Evolutionary conservation across 2,888 invertebrate species (phyloP), one percentile per base, ranked within the genome.

Genomic region (Thymelicus acteon): DNA sequence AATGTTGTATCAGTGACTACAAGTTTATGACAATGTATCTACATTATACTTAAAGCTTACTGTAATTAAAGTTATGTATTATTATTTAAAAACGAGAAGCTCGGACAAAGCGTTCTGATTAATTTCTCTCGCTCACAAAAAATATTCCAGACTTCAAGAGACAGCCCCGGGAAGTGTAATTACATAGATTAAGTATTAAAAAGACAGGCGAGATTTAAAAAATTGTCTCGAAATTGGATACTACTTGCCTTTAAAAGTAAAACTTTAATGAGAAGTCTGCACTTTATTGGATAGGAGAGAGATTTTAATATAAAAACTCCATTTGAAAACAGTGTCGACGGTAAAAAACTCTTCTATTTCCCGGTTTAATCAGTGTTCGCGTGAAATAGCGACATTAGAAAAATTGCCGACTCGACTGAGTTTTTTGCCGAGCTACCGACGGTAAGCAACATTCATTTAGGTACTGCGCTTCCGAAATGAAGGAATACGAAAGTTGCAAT

Each of bases 381-480:
- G 70, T 70, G 70, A 70, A 70, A 65, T 65, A 70, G 70, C 60
- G 70, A 64, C 70, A 70, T 70, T 70, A 70, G 70, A 70, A 70
- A 70, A 70, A 70, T 70, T 70, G 70, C 70, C 58, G 60, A 60
- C 44, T 60, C 60, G 64, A 65, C 70, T 64, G 49, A 70, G 48
- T 70, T 70, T 70, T 70, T 70, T 69, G 49, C 64, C 31, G 60
- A 52, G 52, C 40, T 52, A 52, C 64, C 70, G 58, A 70, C 64
- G 64, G 58, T 60, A 65, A 64, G 60, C 60, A 64, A 44, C 60
- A 64, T 64, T 64, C 64, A 60, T 60, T 64, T 70, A 19, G 19
- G 19, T 19, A 60, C 60, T 47, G 60, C 60, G 70, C 61, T 10
- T 70, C 60, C 60, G 37, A 70, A 64, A 70, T 44, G 60, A 31